phyloP scores from a whole-genome alignment of 1,140 invertebrate species.

The roundworm (Caenorhabditis elegans) region DNA sequence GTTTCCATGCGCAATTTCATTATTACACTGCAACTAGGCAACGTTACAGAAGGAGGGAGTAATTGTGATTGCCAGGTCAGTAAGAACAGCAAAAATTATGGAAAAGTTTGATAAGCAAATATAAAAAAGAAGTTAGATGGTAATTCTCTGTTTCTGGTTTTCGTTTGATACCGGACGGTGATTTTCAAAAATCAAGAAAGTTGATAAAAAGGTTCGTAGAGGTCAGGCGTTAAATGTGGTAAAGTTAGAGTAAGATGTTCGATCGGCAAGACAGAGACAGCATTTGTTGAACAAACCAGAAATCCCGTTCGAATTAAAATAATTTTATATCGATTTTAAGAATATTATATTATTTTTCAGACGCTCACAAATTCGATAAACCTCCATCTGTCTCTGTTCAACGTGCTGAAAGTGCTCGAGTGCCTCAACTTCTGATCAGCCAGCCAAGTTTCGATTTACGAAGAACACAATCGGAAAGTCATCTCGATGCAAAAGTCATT shows the following conservation, averaged over 20 bases:
- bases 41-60: background rate
- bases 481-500: constrained; percentile 32
- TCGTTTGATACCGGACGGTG: no score
- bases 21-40: constrained; percentile 4
- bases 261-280: no score
- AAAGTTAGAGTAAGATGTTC: no score
- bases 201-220: no score
- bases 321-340: no score
- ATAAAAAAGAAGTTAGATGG: constrained; percentile 10
- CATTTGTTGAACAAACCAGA: no score
- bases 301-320: no score
- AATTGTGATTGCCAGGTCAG: background rate
- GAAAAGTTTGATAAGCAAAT: constrained; percentile 11
- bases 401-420: constrained; percentile 46
- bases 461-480: constrained; percentile 39
- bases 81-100: background rate
- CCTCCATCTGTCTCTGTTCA: constrained; percentile 12
- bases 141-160: no score
- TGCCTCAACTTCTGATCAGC: constrained; percentile 47
- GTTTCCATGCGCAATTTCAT: background rate
- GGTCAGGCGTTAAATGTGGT: no score
- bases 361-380: background rate
- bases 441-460: constrained; percentile 48
- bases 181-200: no score
- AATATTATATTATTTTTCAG: background rate